These are phyloP conservation scores for Drosophila repletoides DNA, from an alignment of 1,140 invertebrate genomes.

Conservation along the genomic window DNA sequence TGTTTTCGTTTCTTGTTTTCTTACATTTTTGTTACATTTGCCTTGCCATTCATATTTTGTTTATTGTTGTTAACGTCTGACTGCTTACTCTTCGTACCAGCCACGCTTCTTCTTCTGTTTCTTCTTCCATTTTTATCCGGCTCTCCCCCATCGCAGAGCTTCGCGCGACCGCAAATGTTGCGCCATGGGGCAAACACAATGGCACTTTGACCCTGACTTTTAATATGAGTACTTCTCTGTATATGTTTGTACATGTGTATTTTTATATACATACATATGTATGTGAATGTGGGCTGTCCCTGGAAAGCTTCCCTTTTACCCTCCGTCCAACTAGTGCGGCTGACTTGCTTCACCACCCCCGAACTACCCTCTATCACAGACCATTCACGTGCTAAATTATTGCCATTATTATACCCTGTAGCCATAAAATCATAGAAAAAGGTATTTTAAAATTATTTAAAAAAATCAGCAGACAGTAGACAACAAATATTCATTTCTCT, in stretches of 20 bases:
- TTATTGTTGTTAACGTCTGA: constrained; percentile 58
- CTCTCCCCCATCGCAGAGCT: neutral
- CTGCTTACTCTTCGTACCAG: neutral
- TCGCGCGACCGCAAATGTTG: constrained; percentile 11
- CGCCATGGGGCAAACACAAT: constrained; percentile 50
- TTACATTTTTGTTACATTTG: constrained; percentile 66
- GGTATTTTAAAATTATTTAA: too few species aligned
- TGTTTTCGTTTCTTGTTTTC: constrained; percentile 44
- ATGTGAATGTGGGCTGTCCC: too few species aligned
- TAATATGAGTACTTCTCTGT: constrained; percentile 45
- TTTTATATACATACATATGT: too few species aligned
- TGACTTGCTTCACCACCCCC: constrained; percentile 1
- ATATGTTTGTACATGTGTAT: too few species aligned
- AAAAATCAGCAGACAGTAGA: neutral
- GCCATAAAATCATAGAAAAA: neutral
- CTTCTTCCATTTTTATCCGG: neutral
- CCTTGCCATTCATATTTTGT: constrained; percentile 71
- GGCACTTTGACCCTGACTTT: constrained; percentile 75
- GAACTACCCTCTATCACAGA: neutral
- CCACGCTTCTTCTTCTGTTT: neutral
- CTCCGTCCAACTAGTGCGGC: neutral
- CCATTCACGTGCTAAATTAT: constrained; percentile 59
- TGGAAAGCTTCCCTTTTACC: neutral
- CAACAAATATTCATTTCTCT: too few species aligned
- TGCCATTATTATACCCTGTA: constrained; percentile 60